phyloP scores from a whole-genome alignment of 92 coral and sea anemone genomes.

The Pocillopora meandrina region DNA sequence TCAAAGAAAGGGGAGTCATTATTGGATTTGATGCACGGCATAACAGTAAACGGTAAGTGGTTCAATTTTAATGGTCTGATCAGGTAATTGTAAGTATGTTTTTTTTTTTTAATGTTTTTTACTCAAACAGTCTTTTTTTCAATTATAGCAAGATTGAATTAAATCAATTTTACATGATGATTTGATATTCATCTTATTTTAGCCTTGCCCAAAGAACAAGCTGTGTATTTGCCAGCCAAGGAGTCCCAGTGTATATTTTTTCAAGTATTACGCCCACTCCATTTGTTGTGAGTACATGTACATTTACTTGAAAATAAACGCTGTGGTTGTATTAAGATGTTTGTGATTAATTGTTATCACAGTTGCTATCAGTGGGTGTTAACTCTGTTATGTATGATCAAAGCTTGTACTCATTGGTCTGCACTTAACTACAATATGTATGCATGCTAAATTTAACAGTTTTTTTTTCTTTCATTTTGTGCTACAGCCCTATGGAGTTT shows the following conservation, averaged over 20 bases:
- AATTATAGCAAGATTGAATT: too few relatives aligned
- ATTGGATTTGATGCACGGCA: conserved; percentile 96
- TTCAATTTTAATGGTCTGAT: not conserved
- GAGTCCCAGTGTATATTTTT: conserved; percentile 84
- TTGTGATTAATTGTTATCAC: too few relatives aligned
- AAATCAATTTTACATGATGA: too few relatives aligned
- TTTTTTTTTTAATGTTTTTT: too few relatives aligned
- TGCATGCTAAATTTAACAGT: not conserved
- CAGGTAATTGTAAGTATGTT: too few relatives aligned
- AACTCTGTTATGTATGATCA: too few relatives aligned
- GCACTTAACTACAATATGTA: not conserved
- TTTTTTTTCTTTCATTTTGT: not conserved
- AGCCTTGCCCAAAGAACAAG: conserved; percentile 92
- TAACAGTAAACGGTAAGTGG: conserved; percentile 82
- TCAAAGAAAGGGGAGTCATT: conserved; percentile 84
- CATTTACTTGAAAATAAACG: not conserved
- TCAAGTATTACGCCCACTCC: conserved; percentile 93
- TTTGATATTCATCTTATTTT: conserved; percentile 6
- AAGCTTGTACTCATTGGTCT: too few relatives aligned
- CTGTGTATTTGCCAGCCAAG: conserved; percentile 86
- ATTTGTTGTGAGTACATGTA: conserved; percentile 79
- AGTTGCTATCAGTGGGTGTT: too few relatives aligned
- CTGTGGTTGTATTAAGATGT: too few relatives aligned
- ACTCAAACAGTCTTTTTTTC: too few relatives aligned
- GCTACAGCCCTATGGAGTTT: conserved; percentile 78